Base-by-base conservation (phyloP, 2,888 invertebrate species). In the Xylophagus ater region DNA sequence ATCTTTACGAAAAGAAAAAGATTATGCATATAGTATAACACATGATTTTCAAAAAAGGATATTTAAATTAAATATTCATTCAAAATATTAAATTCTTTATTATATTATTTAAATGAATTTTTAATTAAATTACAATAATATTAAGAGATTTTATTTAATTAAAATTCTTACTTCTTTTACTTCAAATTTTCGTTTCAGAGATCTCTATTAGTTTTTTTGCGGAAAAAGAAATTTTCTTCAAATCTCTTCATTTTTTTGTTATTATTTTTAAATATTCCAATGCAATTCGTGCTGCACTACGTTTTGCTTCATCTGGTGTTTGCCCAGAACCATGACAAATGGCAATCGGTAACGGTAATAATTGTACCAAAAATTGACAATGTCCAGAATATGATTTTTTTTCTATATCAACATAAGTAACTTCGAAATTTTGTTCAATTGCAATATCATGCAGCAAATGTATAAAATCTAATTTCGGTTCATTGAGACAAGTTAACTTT, bases 391-490 rank as follows among this genome's bases (percentile, higher is more conserved):
- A 72, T 3, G 87, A 83, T 56, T 81, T 82, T 65, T 93, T 93
- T 60, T 92, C 90, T 48, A 93, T 85, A 57, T 93, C 90, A 45
- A 93, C 89, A 58, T 88, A 94, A 9, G 92, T 90, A 13, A 92
- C 88, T 65, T 92, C 90, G 60, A 93, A 93, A 40, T 83, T 75
- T 61, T 92, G 89, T 60, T 93, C 93, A 6, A 76, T 73, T 9
- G 88, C 86, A 45, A 94, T 85, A 60, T 90, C 90, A 65, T 87
- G 81, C 44, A 94, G 69, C 62, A 90, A 82, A 63, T 88, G 81
- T 15, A 88, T 79, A 59, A 78, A 85, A 67, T 89, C 87, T 57
- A 88, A 77, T 50, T 81, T 81, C 44, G 80, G 76, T 53, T 76
- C 75, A 58, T 79, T 82, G 47, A 90, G 64, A 39, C 81, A 74